Evolutionary conservation across 2,888 invertebrate genomes (phyloP).

Genomic region (Falcaria lacertinaria): DNA sequence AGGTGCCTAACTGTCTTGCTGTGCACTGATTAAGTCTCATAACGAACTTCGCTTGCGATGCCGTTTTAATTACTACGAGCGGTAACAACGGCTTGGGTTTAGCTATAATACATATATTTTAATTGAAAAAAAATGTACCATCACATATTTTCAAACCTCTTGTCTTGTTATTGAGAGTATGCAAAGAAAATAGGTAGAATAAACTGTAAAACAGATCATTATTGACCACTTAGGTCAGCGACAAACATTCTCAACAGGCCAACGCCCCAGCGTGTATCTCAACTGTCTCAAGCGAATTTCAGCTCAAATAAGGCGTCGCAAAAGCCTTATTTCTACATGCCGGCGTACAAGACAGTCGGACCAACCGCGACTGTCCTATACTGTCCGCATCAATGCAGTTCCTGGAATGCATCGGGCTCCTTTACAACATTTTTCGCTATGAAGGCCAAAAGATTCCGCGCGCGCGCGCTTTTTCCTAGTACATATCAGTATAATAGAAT

Average conservation of each 20-base stretch:
- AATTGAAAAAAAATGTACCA: slow-evolving; percentile 22
- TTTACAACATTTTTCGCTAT: slow-evolving; percentile 69
- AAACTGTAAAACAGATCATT: slow-evolving; percentile 72
- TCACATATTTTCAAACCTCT: slow-evolving; percentile 11
- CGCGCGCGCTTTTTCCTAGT: slow-evolving; percentile 42
- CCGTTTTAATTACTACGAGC: slow-evolving; percentile 62
- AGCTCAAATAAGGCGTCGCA: slow-evolving; percentile 22
- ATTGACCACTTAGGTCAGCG: slow-evolving; percentile 75
- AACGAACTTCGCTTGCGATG: slow-evolving; percentile 60
- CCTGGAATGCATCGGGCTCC: slow-evolving; percentile 72
- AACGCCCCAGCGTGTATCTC: slow-evolving; percentile 63
- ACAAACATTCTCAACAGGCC: slow-evolving; percentile 75
- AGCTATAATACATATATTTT: slow-evolving; percentile 18
- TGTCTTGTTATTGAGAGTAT: slow-evolving; percentile 41
- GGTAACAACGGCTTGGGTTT: slow-evolving; percentile 30
- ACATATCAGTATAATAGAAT: slow-evolving; percentile 18
- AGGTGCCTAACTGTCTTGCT: slow-evolving; percentile 53
- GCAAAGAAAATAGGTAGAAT: slow-evolving; percentile 55
- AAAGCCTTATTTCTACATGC: slow-evolving; percentile 44
- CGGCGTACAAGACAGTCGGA: slow-evolving; percentile 35
- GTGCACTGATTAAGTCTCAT: slow-evolving; percentile 67
- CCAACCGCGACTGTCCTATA: slow-evolving; percentile 46
- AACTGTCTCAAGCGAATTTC: slow-evolving; percentile 35
- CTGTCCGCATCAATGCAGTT: slow-evolving; percentile 68
- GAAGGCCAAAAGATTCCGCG: slow-evolving; percentile 51